Percentiles rank a stretch among this genome's conserved stretches.
These are phyloP conservation scores for Hermaeophaga mercurialis DNA, from an alignment of 2,888 invertebrate species.

Conservation along the genomic window DNA sequence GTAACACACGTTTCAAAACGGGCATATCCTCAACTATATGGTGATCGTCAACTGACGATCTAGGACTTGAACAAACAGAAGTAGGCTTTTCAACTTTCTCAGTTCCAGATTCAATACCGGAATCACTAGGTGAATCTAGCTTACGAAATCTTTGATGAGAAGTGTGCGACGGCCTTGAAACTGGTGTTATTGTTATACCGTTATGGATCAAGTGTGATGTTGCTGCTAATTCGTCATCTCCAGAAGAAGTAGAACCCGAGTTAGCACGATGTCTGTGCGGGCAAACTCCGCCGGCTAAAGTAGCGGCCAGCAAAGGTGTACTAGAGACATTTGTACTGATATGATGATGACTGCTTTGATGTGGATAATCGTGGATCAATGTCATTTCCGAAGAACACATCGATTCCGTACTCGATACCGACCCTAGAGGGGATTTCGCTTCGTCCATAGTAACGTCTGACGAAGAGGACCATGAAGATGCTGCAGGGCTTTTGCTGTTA, in stretches of 20 bases:
- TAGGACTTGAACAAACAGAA: constrained; percentile 84
- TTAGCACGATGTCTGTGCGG: constrained; percentile 77
- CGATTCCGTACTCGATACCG: constrained; percentile 87
- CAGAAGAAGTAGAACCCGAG: constrained; percentile 73
- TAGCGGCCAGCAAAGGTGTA: constrained; percentile 75
- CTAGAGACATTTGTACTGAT: constrained; percentile 69
- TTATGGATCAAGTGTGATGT: constrained; percentile 75
- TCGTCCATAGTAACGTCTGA: constrained; percentile 78
- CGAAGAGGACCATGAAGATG: constrained; percentile 70
- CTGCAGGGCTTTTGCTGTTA: constrained; percentile 66
- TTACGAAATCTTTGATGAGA: constrained; percentile 71
- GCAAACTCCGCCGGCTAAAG: constrained; percentile 73
- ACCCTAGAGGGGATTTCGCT: constrained; percentile 83
- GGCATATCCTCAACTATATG: constrained; percentile 88
- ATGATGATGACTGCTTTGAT: constrained; percentile 45
- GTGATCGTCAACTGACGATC: constrained; percentile 73
- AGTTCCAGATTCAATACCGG: constrained; percentile 91
- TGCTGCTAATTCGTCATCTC: constrained; percentile 79
- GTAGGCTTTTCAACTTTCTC: constrained; percentile 83
- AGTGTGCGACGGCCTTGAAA: constrained; percentile 60
- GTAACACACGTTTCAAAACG: constrained; percentile 87
- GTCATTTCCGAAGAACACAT: constrained; percentile 73
- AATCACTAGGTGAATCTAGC: constrained; percentile 89
- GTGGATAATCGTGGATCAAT: constrained; percentile 64
- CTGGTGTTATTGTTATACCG: constrained; percentile 75